phyloP scores from a whole-genome alignment of 2,888 invertebrate genomes.

The Microplitis manilae region DNA sequence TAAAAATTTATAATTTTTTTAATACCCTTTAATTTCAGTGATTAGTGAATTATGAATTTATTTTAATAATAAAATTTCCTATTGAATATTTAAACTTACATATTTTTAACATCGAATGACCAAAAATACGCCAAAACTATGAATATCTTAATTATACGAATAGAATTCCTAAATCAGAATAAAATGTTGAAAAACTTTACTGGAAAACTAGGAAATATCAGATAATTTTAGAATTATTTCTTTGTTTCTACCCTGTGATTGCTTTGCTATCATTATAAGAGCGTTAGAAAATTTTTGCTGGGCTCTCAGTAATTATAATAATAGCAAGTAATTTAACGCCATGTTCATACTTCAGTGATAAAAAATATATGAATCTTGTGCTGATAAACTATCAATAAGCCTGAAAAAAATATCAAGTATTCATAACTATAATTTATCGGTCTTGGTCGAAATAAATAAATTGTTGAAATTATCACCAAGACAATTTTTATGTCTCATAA shows the following conservation, averaged over 20 bases:
- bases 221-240: no score
- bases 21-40: no score
- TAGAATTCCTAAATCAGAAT: no score
- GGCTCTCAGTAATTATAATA: conserved; percentile 88
- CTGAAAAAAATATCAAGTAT: conserved; percentile 69
- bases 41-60: no score
- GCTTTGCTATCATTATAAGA: conserved; percentile 80
- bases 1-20: no score
- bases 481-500: not conserved
- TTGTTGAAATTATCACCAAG: conserved; percentile 45
- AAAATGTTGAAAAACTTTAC: no score
- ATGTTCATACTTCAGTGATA: conserved; percentile 91
- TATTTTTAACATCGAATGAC: no score
- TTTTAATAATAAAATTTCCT: no score
- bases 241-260: conserved; percentile 72
- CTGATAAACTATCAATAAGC: conserved; percentile 79
- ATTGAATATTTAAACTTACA: no score
- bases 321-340: conserved; percentile 94
- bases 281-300: conserved; percentile 76
- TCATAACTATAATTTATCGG: conserved; percentile 74
- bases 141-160: no score
- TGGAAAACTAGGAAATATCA: no score
- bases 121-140: no score
- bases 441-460: conserved; percentile 74
- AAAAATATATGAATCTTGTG: conserved; percentile 86